Evolutionary conservation across 2,797 vertebrate species (phyloP).

Genomic region (Pseudochaenichthys georgianus): DNA sequence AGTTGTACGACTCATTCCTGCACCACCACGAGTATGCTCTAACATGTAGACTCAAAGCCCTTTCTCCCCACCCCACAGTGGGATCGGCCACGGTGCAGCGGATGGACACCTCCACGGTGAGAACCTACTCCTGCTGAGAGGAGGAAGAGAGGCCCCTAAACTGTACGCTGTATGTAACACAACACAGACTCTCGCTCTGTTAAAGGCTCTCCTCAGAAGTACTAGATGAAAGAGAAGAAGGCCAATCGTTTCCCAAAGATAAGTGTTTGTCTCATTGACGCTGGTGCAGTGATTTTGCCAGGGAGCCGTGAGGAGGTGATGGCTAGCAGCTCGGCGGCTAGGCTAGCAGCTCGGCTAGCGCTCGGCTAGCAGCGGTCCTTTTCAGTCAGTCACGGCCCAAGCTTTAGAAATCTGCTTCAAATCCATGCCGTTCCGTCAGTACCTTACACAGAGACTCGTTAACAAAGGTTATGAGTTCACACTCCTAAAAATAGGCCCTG

Average conservation of each 20-base stretch:
- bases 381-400: constrained; percentile 1
- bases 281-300: constrained; percentile 32
- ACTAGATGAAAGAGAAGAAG: constrained; percentile 26
- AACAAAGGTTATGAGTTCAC: constrained; percentile 6
- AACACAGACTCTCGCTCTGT: constrained; percentile 63
- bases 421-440: background rate
- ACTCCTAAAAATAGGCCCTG: constrained; percentile 25
- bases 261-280: constrained; percentile 6
- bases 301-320: constrained; percentile 41
- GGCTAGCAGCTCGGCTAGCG: too few species aligned
- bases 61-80: constrained; percentile 82
- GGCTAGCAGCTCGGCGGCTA: background rate
- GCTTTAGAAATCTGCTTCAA: constrained; percentile 37
- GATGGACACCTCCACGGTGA: constrained; percentile 99
- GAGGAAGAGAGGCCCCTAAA: constrained; percentile 87
- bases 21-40: background rate
- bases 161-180: constrained; percentile 92
- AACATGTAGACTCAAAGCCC: background rate
- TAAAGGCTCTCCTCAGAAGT: constrained; percentile 45
- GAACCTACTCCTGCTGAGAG: constrained; percentile 99
- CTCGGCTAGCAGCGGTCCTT: constrained; percentile 12
- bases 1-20: too few species aligned
- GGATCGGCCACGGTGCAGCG: constrained; percentile 95
- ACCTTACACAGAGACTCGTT: constrained; percentile 6
- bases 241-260: background rate